Conservation (phyloP, 2,113 vertebrate species). For the Strigops habroptila region DNA sequence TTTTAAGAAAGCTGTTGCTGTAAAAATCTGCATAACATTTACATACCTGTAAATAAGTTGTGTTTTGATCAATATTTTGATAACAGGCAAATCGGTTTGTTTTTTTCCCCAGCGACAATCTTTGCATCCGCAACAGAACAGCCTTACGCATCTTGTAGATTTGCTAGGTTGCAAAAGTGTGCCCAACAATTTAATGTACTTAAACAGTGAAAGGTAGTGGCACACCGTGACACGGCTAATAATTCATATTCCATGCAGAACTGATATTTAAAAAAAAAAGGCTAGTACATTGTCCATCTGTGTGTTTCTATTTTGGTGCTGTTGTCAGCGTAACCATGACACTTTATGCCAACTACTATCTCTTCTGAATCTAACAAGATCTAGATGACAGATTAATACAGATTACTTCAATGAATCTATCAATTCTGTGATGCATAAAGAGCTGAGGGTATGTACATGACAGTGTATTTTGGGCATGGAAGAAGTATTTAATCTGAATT, state of each 20-base stretch:
- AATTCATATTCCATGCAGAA: neutral
- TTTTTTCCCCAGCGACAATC: neutral
- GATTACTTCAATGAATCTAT: neutral
- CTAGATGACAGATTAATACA: neutral
- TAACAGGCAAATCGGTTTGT: neutral
- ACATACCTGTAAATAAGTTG: neutral
- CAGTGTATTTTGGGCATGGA: neutral
- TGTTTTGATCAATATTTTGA: neutral
- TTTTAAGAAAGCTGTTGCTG: neutral
- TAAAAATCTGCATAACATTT: neutral
- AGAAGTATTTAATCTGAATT: neutral
- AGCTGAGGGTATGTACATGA: neutral
- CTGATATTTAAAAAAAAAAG: neutral
- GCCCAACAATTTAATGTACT: neutral
- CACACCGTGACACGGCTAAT: neutral
- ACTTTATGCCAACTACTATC: rapidly evolving
- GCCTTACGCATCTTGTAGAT: neutral
- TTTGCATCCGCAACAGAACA: neutral
- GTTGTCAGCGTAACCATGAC: neutral
- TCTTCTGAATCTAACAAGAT: neutral
- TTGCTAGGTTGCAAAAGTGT: neutral
- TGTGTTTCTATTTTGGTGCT: constrained; percentile 5
- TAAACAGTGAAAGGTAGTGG: neutral
- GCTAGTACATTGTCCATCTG: neutral
- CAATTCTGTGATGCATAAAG: neutral